Evolutionary conservation across 2,113 vertebrate species (phyloP), one percentile per base, ranked within the genome.

Genomic region (Panthera uncia): DNA sequence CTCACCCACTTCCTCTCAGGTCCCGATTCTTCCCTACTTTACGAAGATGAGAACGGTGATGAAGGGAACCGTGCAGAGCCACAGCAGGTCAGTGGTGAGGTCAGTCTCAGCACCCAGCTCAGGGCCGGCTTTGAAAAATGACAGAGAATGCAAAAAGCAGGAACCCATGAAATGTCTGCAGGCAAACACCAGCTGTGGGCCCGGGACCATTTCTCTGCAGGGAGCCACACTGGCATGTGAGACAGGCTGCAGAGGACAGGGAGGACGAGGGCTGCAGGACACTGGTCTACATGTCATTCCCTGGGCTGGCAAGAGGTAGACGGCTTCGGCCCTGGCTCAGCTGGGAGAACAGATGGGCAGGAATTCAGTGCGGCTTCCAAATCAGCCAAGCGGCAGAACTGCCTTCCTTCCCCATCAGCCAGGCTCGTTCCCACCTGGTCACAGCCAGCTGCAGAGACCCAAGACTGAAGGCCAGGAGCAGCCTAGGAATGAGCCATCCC

Each of bases 271-370:
- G 14, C n/a, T 52, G 61, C 29, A 36, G 50, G 38, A 45, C 79
- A 84, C 92, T 74, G 55, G 52, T 45, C 95, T 98, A 95, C n/a
- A 11, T 86, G 98, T 97, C 95, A 91, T 73, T 96, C 93, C 79
- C 84, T 21, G 79, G 33, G 65, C 48, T 88, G 92, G 81, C 69
- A 61, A 69, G 80, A 93, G 76, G 85, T 61, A 15, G 45, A 71
- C 25, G 48, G 69, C 71, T 48, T 31, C 94, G 90, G 94, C 79
- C 38, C n/a, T 48, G 83, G 83, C 97, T 98, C 98, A 97, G 97
- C 95, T 98, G 97, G 94, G 91, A 98, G 97, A 98, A 97, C 98
- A 99, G 98, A 99, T 98, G 97, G 98, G 95, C 86, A 96, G 89
- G 14, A 84, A 98, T 94, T 97, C 96, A 94, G 97, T 81, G 27